A percentile compares a stretch with the other conserved stretches of the same genome.
These are phyloP conservation scores for Scylla paramamosain DNA, from an alignment of 1,140 invertebrate species.

Conservation along the genomic window DNA sequence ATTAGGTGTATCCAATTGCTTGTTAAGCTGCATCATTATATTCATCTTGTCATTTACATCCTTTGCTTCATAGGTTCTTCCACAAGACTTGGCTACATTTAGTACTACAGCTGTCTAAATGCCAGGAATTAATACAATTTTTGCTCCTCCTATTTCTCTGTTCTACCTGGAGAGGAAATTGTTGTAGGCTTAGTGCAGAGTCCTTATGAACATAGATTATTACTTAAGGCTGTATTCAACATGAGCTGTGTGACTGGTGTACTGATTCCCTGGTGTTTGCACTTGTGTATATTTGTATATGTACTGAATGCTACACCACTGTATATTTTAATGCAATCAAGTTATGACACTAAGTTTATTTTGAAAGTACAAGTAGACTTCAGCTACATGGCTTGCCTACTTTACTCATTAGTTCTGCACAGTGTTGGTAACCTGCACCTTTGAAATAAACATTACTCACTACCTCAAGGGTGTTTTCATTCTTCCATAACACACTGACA, in stretches of 20 bases:
- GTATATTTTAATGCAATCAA: not conserved
- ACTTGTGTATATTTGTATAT: conserved; percentile 4
- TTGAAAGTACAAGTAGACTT: not conserved
- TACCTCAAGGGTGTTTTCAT: not conserved
- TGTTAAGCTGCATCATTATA: too few species aligned
- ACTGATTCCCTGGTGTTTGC: not conserved
- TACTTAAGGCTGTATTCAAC: not conserved
- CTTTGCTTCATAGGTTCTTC: too few species aligned
- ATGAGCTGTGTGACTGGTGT: too few species aligned
- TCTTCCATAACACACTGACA: not conserved
- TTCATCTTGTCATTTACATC: too few species aligned
- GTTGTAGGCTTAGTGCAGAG: too few species aligned
- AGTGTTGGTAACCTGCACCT: not conserved
- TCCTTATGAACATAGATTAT: not conserved
- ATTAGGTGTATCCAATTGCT: too few species aligned
- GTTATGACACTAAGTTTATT: not conserved
- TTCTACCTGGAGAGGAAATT: too few species aligned
- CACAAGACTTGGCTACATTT: too few species aligned
- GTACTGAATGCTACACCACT: not conserved
- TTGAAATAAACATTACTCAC: not conserved
- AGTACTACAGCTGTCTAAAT: too few species aligned
- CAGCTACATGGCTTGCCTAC: not conserved
- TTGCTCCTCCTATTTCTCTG: too few species aligned
- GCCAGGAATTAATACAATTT: too few species aligned
- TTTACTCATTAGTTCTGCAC: not conserved